Base-by-base conservation (phyloP, 2,888 invertebrate genomes). In the Torymus auratus region DNA sequence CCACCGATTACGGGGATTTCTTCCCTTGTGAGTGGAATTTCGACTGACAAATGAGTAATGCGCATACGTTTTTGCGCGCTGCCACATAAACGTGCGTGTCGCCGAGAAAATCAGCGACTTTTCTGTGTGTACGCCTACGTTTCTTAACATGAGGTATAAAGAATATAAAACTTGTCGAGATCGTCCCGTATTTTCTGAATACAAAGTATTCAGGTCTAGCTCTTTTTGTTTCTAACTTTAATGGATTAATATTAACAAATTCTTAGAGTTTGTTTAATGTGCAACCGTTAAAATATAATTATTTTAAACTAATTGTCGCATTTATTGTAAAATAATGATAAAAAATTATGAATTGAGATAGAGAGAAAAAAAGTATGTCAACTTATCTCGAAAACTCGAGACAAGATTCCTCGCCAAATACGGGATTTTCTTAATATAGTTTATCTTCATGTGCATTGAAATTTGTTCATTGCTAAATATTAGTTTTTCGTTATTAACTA, bases 1-100 rank as follows among this genome's bases (percentile, higher is more conserved):
- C 15, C 41, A 52, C 55, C 50, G 20, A 62, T 52, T 60, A 15
- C 56, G 71, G 65, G 71, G 71, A 79, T 72, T 83, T 79, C 72
- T 83, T 76, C 58, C 60, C 75, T 81, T 75, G 71, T 76, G 28
- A 28, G 75, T 64, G 75, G 61, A 74, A 69, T 81, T 81, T 65
- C 68, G 62, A 58, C 28, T 11, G 68, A 65, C 62, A n/a, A 52
- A 65, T n/a, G 15, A 58, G 28, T 73, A 15, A 72, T 0, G 5
- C 50, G 55, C 20, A 13, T 62, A 60, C 23, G n/a, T 10, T 14
- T 12, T 62, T 61, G 53, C 62, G 52, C 20, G 64, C 12, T 55
- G 41, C 64, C 41, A 72, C 10, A 69, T 61, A 15, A 52, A 64
- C 15, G n/a, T 41, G 41, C 7, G 12, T 4, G 13, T 50, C n/a